phyloP scores from a whole-genome alignment of 2,113 vertebrate genomes.

The Boulengerochromis microlepis region DNA sequence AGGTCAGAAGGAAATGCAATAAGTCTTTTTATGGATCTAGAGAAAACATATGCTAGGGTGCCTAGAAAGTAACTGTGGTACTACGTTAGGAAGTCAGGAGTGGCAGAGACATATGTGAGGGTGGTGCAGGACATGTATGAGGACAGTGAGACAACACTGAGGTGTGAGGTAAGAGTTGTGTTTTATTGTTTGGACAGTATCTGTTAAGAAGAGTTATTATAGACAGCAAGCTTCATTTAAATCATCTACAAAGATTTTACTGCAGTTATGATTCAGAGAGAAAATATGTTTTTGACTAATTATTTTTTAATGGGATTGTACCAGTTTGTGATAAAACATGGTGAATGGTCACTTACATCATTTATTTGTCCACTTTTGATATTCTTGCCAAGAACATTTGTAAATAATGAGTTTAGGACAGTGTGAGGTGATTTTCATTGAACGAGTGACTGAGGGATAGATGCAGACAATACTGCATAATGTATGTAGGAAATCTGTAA shows the following conservation, averaged over 20 bases:
- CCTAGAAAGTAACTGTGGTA: not conserved
- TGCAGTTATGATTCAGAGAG: not conserved
- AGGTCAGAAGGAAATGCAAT: not conserved
- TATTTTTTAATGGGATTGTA: not conserved
- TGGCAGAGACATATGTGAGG: not conserved
- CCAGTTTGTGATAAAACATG: not conserved
- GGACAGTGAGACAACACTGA: not conserved
- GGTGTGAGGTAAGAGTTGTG: not conserved
- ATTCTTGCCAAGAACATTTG: not conserved
- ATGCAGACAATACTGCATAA: not conserved
- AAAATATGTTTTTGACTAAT: not conserved
- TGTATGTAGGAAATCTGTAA: not conserved
- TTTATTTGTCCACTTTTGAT: not conserved
- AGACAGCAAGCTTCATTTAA: not conserved
- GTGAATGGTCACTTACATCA: not conserved
- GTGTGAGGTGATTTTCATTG: not conserved
- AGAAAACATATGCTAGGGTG: not conserved
- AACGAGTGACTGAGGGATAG: not conserved
- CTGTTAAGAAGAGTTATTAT: not conserved
- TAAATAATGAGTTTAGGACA: not conserved
- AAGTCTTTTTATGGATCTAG: not conserved
- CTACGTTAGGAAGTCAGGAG: not conserved
- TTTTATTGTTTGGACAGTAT: not conserved
- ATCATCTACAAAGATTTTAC: not conserved
- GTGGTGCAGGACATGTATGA: not conserved